Evolutionary conservation across 2,888 invertebrate species (phyloP), one percentile per base, ranked within the genome.

Genomic region (Aphodius granarius): DNA sequence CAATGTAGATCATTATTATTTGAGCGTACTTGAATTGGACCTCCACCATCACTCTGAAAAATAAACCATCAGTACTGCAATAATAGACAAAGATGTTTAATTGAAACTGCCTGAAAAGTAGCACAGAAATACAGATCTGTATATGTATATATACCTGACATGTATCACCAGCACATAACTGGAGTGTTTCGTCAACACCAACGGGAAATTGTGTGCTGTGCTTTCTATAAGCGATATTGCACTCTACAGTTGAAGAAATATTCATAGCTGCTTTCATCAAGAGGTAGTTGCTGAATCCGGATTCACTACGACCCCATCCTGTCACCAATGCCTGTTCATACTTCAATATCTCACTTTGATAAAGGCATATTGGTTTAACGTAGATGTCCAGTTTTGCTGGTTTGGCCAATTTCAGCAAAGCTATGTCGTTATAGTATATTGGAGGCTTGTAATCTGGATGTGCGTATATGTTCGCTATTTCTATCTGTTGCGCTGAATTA

Each of bases 401-500:
- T 4, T 80, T 79, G 20, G 86, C 85, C 64, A 90, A 79, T 79
- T 85, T 84, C 1, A 90, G 76, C 0, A 90, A 83, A 6, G 88
- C 90, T 63, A 90, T 88, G 75, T 90, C 90, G 79, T 90, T 86
- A 78, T 90, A 90, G 73, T 86, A 83, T 2, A 82, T 78, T 0
- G 86, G 84, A 2, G 79, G 73, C 62, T n/a, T n/a, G n/a, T n/a
- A n/a, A n/a, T n/a, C n/a, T n/a, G n/a, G n/a, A n/a, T n/a, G n/a
- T n/a, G n/a, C n/a, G n/a, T n/a, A n/a, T n/a, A n/a, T n/a, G n/a
- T n/a, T n/a, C n/a, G n/a, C n/a, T n/a, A n/a, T n/a, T n/a, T n/a
- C n/a, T n/a, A n/a, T n/a, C n/a, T n/a, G n/a, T n/a, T n/a, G n/a
- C n/a, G n/a, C n/a, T n/a, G n/a, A n/a, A n/a, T n/a, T n/a, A n/a